Evolutionary conservation across 2,113 vertebrate genomes (phyloP), one percentile per base, ranked within the genome.

Genomic region (Lethenteron reissneri): DNA sequence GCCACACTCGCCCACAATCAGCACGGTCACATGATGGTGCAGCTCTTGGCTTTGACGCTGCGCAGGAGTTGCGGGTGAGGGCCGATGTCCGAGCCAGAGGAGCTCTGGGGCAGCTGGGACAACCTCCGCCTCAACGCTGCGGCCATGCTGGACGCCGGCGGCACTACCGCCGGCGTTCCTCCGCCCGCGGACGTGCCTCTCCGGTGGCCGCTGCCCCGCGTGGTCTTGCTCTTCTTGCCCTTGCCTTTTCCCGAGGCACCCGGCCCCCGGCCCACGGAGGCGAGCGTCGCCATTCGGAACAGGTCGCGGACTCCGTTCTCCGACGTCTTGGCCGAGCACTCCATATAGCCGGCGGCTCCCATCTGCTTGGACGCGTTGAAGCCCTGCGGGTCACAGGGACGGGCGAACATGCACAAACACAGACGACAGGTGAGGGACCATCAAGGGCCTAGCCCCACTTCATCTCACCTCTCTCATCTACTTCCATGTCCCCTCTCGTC

Each of bases 231-330:
- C 80, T 97, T 95, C 80, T 87, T 86, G 57, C 92, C 79, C 77
- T 97, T 97, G 59, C 88, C 84, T 1, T 90, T 85, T 79, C 64
- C 10, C 64, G 64, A 25, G 64, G n/a, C 97, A 97, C 82, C 81
- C 86, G 78, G 82, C 90, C 78, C n/a, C 41, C 41, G 96, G 81
- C 92, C 95, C 78, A 99, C 90, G 74, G 92, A 96, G 0, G 94
- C 94, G 83, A 99, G 81, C 2, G 94, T 97, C 76, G 92, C 92
- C 21, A 99, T 87, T 14, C 97, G 94, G 77, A 99, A 97, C 87
- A 99, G 94, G 92, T 99, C 94, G 79, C 92, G 87, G 74, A 99
- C 94, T 0, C 94, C 97, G 80, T 97, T 97, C 77, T 99, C 92
- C 0, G 94, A 99, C 83, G 96, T 91, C 74, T 92, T 79, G 12